Base-by-base conservation (phyloP, 2,888 invertebrate species). In the Ophraella communa region DNA sequence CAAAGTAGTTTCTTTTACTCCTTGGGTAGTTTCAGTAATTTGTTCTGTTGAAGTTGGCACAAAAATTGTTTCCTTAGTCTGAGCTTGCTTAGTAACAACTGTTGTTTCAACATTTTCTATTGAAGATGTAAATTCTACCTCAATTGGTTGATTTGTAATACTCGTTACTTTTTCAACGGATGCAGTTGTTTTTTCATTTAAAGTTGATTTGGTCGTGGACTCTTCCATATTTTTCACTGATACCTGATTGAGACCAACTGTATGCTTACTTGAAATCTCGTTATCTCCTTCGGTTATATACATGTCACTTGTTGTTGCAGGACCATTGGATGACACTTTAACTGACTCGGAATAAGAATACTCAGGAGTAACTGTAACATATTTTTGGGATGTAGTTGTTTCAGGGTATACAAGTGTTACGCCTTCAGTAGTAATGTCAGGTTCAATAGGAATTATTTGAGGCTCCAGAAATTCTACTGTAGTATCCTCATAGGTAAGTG, bases 341-440 rank as follows among this genome's bases (percentile, higher is more conserved):
- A 24, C 35, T 33, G 44, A 42, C 33, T 49, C 17, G 23, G 39
- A 53, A 44, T 63, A 21, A 45, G 62, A 54, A 51, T 65, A 66
- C 54, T 68, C 45, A 35, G 70, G 70, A 33, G 68, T 71, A 17
- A 68, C 45, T 27, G 64, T 71, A 7, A 71, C 23, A 57, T 51
- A 65, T 65, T 64, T 61, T 54, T 68, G 67, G 11, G 67, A 63
- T 14, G 69, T 72, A 14, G 68, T 65, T 39, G 65, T 74, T 24
- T 49, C 8, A 4, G 71, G 69, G 56, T 63, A 68, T n/a, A 71
- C 42, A 4, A 64, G 39, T 24, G 51, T 18, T 51, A 74, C 76
- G 24, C 72, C 76, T 18, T 75, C 53, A 14, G 66, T 55, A 24
- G 65, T 67, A 27, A 35, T 47, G 2, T 24, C 49, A 8, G 7